Base-by-base conservation (phyloP, 2,797 vertebrate genomes). In the Pampus argenteus region DNA sequence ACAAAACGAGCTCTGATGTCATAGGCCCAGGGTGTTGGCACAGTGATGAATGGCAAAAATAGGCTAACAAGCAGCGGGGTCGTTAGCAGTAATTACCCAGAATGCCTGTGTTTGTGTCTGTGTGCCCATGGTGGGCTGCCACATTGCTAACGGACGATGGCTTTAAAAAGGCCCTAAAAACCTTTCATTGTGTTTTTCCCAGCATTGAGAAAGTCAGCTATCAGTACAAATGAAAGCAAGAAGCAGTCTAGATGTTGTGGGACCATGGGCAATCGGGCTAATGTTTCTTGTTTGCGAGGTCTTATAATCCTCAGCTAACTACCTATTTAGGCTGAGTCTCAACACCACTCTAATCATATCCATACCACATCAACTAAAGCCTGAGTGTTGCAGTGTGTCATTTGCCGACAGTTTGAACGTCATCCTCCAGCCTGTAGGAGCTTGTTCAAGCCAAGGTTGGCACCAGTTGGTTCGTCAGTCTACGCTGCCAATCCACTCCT, bases 21-120 rank as follows among this genome's bases (percentile, higher is more conserved):
- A 94, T 88, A 63, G 66, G 28, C 83, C 54, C 71, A 58, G 91
- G 92, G 92, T 94, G 93, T 93, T 93, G 92, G 92, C 93, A 91
- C 73, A 66, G 75, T 61, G 2, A 81, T 78, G 76, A 1, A 81
- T 78, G 76, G 83, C 84, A 91, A 91, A 89, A 93, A 93, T 90
- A 91, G 89, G 84, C 90, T 90, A 91, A 92, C 91, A 77, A 93
- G 92, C 79, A 51, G 81, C 85, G 42, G 82, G 86, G 83, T 94
- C 90, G 91, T 94, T 95, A 94, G 92, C 92, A 79, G 86, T 94
- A 94, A 94, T 95, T 94, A 95, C 89, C 89, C 93, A 92, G 84
- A 94, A 93, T 94, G 89, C 92, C 71, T 86, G 78, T 76, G 82
- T 91, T 89, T 91, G 89, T 88, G 83, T 91, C 86, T 91, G 64